phyloP scores from a whole-genome alignment of 2,797 vertebrate genomes.

The Jordanella pulchra region DNA sequence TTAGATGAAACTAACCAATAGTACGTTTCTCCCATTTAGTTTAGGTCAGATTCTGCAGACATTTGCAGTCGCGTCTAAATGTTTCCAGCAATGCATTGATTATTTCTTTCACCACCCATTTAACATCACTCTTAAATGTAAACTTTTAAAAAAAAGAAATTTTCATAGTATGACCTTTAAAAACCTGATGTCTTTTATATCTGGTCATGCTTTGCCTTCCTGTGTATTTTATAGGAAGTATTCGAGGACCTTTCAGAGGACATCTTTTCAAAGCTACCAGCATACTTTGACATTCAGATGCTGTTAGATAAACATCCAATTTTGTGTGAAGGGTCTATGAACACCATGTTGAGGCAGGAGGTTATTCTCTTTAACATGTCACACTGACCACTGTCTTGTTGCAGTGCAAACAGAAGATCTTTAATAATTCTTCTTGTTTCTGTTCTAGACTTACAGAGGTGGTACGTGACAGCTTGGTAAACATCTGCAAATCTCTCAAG shows the following conservation, averaged over 20 bases:
- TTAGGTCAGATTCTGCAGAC: constrained; percentile 1
- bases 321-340: constrained; percentile 93
- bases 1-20: not conserved
- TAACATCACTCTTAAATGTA: too few species aligned
- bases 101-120: too few species aligned
- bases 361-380: constrained; percentile 93
- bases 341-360: constrained; percentile 92
- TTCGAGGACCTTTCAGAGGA: constrained; percentile 89
- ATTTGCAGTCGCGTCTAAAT: too few species aligned
- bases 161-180: too few species aligned
- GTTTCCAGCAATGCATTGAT: too few species aligned
- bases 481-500: constrained; percentile 87
- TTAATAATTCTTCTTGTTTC: not conserved
- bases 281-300: constrained; percentile 82
- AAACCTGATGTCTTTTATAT: not conserved
- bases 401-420: not conserved
- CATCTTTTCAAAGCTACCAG: constrained; percentile 88
- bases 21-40: not conserved
- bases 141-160: too few species aligned
- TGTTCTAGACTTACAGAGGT: constrained; percentile 85
- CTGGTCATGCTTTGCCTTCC: not conserved
- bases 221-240: constrained; percentile 76
- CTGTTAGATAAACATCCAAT: constrained; percentile 87
- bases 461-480: constrained; percentile 84
- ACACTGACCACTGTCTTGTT: not conserved